Percentiles rank a stretch among this genome's conserved stretches.
These are phyloP conservation scores for Zele albiditarsus DNA, from an alignment of 2,888 invertebrate genomes.

Conservation along the genomic window DNA sequence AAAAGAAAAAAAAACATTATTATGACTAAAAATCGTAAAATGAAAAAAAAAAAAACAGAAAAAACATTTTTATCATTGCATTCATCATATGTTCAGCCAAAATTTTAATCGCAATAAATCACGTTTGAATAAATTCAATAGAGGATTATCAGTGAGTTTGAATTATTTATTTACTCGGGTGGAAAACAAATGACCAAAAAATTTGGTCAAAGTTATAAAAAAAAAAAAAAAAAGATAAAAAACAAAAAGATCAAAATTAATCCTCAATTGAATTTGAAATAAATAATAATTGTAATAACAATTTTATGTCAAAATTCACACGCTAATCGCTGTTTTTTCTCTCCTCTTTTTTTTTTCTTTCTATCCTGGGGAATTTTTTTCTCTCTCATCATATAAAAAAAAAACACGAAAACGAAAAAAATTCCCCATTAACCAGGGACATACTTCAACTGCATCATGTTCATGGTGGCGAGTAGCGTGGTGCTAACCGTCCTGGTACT, in stretches of 20 bases:
- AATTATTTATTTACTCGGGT: background rate
- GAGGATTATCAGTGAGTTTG: background rate
- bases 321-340: conserved; percentile 66
- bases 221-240: background rate
- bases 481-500: conserved; percentile 96
- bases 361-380: conserved; percentile 58
- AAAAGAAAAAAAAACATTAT: background rate
- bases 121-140: background rate
- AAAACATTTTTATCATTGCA: background rate
- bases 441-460: conserved; percentile 99
- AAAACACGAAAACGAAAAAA: conserved; percentile 32
- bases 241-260: too few species aligned
- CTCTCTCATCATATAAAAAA: conserved; percentile 10
- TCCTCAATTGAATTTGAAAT: conserved; percentile 15
- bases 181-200: background rate
- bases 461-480: conserved; percentile 99
- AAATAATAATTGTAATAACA: background rate
- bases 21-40: too few species aligned
- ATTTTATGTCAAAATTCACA: conserved; percentile 49
- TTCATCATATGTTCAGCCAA: background rate
- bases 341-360: conserved; percentile 58
- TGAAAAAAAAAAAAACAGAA: background rate
- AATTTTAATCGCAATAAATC: background rate
- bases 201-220: background rate
- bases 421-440: conserved; percentile 81